A percentile compares a stretch with the other conserved stretches of the same genome.
Conservation (phyloP, 2,113 vertebrate genomes). For the Phylloscopus whistleri region DNA sequence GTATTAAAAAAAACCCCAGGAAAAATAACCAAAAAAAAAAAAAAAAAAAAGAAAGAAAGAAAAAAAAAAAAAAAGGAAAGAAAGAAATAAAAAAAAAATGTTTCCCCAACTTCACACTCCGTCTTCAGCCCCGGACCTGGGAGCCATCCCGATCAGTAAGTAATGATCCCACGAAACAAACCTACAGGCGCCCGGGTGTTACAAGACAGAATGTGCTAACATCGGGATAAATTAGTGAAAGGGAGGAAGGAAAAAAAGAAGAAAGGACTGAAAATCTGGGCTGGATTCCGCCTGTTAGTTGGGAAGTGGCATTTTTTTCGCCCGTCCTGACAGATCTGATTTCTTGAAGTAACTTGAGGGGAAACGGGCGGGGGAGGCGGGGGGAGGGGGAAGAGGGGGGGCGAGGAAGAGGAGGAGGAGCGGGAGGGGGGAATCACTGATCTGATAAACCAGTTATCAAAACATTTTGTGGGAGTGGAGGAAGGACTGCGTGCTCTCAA, state of each 20-base stretch:
- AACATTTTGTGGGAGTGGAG: slow-evolving; percentile 58
- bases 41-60: not conserved
- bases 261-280: slow-evolving; percentile 87
- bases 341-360: slow-evolving; percentile 80
- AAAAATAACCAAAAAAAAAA: not conserved
- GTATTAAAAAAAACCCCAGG: not conserved
- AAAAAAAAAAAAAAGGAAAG: slow-evolving; percentile 30
- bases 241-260: slow-evolving; percentile 73
- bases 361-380: not conserved
- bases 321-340: slow-evolving; percentile 82
- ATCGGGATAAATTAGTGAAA: slow-evolving; percentile 86
- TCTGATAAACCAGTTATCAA: slow-evolving; percentile 14
- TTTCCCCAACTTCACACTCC: slow-evolving; percentile 78
- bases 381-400: not conserved
- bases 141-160: slow-evolving; percentile 81
- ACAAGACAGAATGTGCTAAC: slow-evolving; percentile 85
- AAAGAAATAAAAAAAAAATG: slow-evolving; percentile 26
- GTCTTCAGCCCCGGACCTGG: slow-evolving; percentile 76
- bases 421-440: not conserved
- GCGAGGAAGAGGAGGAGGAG: not conserved
- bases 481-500: slow-evolving; percentile 10
- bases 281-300: slow-evolving; percentile 84
- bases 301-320: slow-evolving; percentile 83
- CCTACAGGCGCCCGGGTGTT: slow-evolving; percentile 83
- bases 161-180: slow-evolving; percentile 82